Base-by-base conservation (phyloP, 2,888 invertebrate species). In the Pandemis corylana region DNA sequence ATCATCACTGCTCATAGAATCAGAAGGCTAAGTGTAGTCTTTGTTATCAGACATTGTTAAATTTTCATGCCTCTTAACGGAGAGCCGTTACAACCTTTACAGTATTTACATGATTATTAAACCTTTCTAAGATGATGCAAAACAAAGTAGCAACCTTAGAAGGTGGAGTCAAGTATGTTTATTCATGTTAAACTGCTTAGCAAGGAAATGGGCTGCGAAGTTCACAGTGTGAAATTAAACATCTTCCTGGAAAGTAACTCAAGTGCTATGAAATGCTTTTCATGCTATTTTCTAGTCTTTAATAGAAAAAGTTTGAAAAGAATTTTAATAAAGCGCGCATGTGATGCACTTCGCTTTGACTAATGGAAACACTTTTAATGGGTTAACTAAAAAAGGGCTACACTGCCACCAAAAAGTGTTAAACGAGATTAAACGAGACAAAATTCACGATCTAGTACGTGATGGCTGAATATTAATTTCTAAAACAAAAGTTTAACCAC, bases 161-260 rank as follows among this genome's bases (percentile, higher is more conserved):
- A 7, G 15, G 9, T 20, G 46, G 9, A 64, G 15, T 13, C 41
- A 62, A 36, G 42, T 28, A 46, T 64, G 64, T 70, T 75, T 70
- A 70, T 75, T 75, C 61, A 75, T 70, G 66, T 70, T 28, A 53
- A 73, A 68, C 20, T 20, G 20, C 20, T 20, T 61, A 62, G 61
- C 51, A 5, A 53, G 12, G 70, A 61, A 66, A 61, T 62, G 15
- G 62, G 66, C 61, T 44, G 44, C 20, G 15, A 51, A 44, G 41
- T 68, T 36, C 28, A 20, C 20, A 36, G 28, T 2, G 28, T 36
- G 28, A 36, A 36, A 36, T 36, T 36, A 13, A n/a, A 28, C 65
- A 65, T 69, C 42, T 7, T 42, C 62, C 65, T 61, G 56, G 36
- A 6, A 51, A 6, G 46, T 4, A 49, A 51, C n/a, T 51, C 13